A percentile compares a stretch with the other conserved stretches of the same genome.
Conservation (phyloP, 2,888 invertebrate genomes). For the Hoplodrina ambigua region DNA sequence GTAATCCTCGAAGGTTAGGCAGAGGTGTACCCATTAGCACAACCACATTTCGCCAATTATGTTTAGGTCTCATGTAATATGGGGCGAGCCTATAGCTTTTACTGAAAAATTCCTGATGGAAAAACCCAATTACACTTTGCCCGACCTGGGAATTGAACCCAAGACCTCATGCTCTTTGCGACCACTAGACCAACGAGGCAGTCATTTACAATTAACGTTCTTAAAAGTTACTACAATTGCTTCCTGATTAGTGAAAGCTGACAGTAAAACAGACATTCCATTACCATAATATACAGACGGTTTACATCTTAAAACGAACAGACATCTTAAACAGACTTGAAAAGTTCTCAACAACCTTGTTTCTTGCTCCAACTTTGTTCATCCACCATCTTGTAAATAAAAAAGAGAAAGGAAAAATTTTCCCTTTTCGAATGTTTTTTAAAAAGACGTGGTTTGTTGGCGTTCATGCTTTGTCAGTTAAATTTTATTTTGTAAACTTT, state of each 20-base stretch:
- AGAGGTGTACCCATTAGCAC: too few relatives aligned
- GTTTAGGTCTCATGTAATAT: too few relatives aligned
- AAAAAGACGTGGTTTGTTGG: slow-evolving; percentile 15
- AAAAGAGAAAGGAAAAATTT: slow-evolving; percentile 5
- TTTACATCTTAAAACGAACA: slow-evolving; percentile 10
- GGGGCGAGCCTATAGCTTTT: too few relatives aligned
- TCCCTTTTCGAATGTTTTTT: slow-evolving; percentile 9
- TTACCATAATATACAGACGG: slow-evolving; percentile 14
- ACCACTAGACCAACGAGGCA: too few relatives aligned
- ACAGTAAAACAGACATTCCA: slow-evolving; percentile 17
- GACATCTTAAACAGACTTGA: slow-evolving; percentile 32
- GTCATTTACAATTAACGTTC: too few relatives aligned
- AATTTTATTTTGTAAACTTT: slow-evolving; percentile 15
- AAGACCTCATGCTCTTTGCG: too few relatives aligned
- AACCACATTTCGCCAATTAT: too few relatives aligned
- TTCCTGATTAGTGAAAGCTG: background rate
- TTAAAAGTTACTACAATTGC: too few relatives aligned
- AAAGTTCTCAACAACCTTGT: slow-evolving; percentile 33
- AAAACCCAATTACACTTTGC: too few relatives aligned
- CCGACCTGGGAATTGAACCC: too few relatives aligned
- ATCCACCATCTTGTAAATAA: slow-evolving; percentile 17
- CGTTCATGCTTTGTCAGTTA: slow-evolving; percentile 13
- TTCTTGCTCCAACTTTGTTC: slow-evolving; percentile 31
- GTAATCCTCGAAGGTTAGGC: too few relatives aligned
- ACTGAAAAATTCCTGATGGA: too few relatives aligned